A percentile compares a stretch with the other conserved stretches of the same genome.
These are phyloP conservation scores for Heptranchias perlo DNA, from an alignment of 2,113 vertebrate genomes.

Conservation along the genomic window DNA sequence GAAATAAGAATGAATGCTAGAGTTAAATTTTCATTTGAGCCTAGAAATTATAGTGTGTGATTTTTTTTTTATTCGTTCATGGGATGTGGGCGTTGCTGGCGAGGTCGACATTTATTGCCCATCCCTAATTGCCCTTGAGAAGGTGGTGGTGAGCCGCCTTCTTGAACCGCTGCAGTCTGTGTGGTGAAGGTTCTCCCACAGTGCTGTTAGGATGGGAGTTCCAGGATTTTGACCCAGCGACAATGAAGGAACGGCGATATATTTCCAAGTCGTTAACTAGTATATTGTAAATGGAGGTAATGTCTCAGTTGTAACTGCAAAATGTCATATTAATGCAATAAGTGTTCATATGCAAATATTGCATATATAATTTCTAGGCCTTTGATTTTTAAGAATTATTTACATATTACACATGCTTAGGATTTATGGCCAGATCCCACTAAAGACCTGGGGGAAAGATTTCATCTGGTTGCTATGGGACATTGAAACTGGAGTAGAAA, in stretches of 20 bases:
- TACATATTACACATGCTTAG: not conserved
- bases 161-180: too few relatives aligned
- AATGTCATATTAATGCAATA: not conserved
- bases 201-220: too few relatives aligned
- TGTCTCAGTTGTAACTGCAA: not conserved
- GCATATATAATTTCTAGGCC: not conserved
- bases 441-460: not conserved
- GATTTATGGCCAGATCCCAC: not conserved
- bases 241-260: too few relatives aligned
- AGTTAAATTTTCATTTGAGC: not conserved
- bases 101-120: too few relatives aligned
- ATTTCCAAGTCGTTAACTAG: not conserved
- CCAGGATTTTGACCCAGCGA: too few relatives aligned
- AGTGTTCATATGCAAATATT: not conserved
- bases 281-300: not conserved
- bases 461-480: not conserved
- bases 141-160: too few relatives aligned
- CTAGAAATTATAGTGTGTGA: not conserved
- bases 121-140: too few relatives aligned
- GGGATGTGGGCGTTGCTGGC: too few relatives aligned
- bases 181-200: too few relatives aligned
- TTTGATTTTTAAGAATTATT: not conserved
- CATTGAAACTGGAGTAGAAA: not conserved
- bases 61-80: too few relatives aligned
- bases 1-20: not conserved